A percentile compares a stretch with the other conserved stretches of the same genome.
Evolutionary conservation across 2,888 invertebrate species (phyloP).

Genomic region (Drosophila borborema): DNA sequence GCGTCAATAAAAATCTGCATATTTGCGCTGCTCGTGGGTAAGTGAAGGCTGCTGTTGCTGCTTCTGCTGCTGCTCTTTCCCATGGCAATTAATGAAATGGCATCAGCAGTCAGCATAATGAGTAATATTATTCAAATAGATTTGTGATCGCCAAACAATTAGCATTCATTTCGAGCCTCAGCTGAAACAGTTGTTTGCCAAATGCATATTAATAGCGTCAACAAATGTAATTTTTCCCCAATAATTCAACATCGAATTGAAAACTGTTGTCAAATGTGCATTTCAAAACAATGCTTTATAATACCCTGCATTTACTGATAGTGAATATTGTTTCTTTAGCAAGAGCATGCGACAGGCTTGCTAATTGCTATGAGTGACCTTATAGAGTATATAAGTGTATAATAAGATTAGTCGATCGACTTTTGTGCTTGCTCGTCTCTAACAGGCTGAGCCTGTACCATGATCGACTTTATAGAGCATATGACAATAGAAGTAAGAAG

Average conservation of each 20-base stretch:
- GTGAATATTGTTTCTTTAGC: not conserved
- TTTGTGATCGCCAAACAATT: conserved; percentile 52
- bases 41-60: conserved; percentile 60
- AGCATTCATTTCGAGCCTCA: conserved; percentile 44
- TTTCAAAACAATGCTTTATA: conserved; percentile 3
- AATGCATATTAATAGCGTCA: conserved; percentile 33
- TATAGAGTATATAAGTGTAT: not conserved
- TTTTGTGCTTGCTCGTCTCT: too few relatives aligned
- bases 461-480: too few relatives aligned
- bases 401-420: too few relatives aligned
- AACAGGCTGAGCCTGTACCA: too few relatives aligned
- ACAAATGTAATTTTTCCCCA: conserved; percentile 24
- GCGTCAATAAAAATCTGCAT: conserved; percentile 80
- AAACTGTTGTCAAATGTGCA: conserved; percentile 26
- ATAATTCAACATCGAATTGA: conserved; percentile 45
- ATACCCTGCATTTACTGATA: not conserved
- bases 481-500: too few relatives aligned
- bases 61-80: conserved; percentile 46
- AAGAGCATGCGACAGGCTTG: not conserved
- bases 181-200: conserved; percentile 24
- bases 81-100: conserved; percentile 54
- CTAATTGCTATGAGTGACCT: too few relatives aligned
- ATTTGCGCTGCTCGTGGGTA: conserved; percentile 79
- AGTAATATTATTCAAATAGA: conserved; percentile 29
- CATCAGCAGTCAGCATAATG: conserved; percentile 27